Evolutionary conservation across 2,113 vertebrate genomes (phyloP).

Genomic region (Erythrocercus mccallii): DNA sequence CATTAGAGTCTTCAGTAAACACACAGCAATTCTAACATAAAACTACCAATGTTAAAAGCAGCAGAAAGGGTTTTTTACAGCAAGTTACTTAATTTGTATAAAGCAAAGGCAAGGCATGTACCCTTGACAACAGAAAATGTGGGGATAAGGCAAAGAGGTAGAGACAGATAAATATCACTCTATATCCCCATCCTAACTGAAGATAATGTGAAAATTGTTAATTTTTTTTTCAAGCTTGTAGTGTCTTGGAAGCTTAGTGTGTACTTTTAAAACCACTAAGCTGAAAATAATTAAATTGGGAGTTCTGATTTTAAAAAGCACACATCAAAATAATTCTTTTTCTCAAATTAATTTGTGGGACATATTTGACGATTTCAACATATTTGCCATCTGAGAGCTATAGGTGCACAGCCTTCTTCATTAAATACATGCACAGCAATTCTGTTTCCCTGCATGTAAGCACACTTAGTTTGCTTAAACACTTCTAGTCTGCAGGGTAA

Average conservation of each 20-base stretch:
- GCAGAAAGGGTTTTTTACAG: neutral
- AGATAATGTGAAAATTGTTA: neutral
- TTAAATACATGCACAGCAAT: neutral
- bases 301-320: neutral
- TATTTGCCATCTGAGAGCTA: neutral
- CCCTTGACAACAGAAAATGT: neutral
- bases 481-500: neutral
- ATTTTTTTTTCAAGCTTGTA: neutral
- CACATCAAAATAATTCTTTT: neutral
- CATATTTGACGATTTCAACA: neutral
- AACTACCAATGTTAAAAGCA: neutral
- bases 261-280: neutral
- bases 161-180: neutral
- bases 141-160: neutral
- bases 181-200: neutral
- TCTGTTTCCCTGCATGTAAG: neutral
- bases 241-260: neutral
- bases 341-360: neutral
- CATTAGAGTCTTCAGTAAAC: neutral
- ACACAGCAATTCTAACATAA: neutral
- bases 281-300: neutral
- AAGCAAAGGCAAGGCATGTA: neutral
- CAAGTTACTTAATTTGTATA: neutral
- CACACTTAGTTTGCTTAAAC: neutral
- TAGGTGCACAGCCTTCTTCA: neutral